These are phyloP conservation scores for Mongoloraphidia duomilia DNA, from an alignment of 2,888 invertebrate genomes.

Conservation along the genomic window DNA sequence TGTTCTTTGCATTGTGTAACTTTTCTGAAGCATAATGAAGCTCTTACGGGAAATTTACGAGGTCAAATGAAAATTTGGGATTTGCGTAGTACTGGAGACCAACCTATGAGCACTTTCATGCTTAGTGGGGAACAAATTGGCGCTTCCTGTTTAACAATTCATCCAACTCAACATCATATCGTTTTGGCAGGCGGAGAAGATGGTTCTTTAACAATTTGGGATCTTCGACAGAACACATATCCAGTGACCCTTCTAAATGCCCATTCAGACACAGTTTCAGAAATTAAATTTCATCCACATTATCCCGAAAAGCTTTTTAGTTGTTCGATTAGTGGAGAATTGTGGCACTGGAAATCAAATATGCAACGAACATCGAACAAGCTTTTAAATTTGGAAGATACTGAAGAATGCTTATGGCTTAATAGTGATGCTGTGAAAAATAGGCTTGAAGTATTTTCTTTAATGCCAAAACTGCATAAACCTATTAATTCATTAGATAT, in stretches of 20 bases:
- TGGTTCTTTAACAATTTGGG: conserved; percentile 80
- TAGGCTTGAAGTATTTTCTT: conserved; percentile 53
- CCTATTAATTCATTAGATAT: conserved; percentile 74
- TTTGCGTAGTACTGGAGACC: conserved; percentile 45
- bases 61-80: conserved; percentile 89
- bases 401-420: conserved; percentile 44
- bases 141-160: conserved; percentile 61
- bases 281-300: conserved; percentile 75
- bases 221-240: conserved; percentile 67
- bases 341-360: conserved; percentile 82
- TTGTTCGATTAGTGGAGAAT: conserved; percentile 64
- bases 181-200: conserved; percentile 73
- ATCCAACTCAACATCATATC: conserved; percentile 80
- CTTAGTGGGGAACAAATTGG: conserved; percentile 59
- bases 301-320: conserved; percentile 74
- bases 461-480: conserved; percentile 61
- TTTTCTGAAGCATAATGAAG: conserved; percentile 57
- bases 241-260: conserved; percentile 73
- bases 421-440: conserved; percentile 52
- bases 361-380: conserved; percentile 13
- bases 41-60: conserved; percentile 72
- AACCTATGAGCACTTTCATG: conserved; percentile 55
- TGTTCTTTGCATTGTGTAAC: conserved; percentile 63
- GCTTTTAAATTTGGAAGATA: conserved; percentile 11
- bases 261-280: conserved; percentile 61